Evolutionary conservation across 2,797 vertebrate species (phyloP).

Genomic region (Thaleichthys pacificus): DNA sequence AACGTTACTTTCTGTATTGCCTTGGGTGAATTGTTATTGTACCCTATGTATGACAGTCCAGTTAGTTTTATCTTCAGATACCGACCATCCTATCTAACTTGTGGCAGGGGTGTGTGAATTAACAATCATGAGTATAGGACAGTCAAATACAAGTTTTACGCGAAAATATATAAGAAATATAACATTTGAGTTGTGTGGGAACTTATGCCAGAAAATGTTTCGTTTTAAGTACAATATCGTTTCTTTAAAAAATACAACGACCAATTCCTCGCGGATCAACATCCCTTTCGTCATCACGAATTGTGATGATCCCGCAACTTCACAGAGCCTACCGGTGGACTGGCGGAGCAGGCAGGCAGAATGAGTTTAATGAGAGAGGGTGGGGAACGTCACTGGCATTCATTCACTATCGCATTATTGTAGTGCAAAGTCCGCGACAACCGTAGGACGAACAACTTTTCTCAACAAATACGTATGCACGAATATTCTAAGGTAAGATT

Average conservation of each 20-base stretch:
- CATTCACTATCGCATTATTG: not conserved
- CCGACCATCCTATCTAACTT: too few species aligned
- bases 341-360: not conserved
- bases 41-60: too few species aligned
- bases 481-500: constrained; percentile 7
- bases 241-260: not conserved
- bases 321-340: not conserved
- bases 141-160: too few species aligned
- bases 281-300: not conserved
- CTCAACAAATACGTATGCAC: not conserved
- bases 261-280: not conserved
- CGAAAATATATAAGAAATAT: too few species aligned
- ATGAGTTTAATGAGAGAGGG: not conserved
- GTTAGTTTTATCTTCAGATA: too few species aligned
- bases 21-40: too few species aligned
- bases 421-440: not conserved
- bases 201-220: too few species aligned
- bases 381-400: not conserved
- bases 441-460: not conserved
- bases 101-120: too few species aligned
- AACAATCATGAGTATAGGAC: too few species aligned
- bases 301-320: constrained; percentile 1
- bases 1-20: too few species aligned
- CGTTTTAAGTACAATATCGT: too few species aligned
- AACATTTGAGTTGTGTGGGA: too few species aligned